phyloP scores from a whole-genome alignment of 1,140 invertebrate species.

The Subanguina moxae region DNA sequence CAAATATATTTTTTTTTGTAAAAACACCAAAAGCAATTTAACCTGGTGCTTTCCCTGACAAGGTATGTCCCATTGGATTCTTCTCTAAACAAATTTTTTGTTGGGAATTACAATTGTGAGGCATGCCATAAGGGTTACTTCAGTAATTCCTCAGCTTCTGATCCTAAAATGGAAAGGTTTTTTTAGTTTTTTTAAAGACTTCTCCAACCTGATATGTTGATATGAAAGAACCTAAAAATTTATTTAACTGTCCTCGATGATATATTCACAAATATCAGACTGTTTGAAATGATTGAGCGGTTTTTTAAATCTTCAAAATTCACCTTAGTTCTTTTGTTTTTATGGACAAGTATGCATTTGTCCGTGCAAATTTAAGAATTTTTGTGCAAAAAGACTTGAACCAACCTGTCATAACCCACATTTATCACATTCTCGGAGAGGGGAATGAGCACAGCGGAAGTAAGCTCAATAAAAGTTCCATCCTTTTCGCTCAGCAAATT shows the following conservation, averaged over 20 bases:
- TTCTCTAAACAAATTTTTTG: neutral
- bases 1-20: neutral
- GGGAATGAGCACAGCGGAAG: slow-evolving; percentile 9
- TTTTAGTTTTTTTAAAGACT: neutral
- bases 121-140: neutral
- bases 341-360: too few relatives aligned
- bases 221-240: slow-evolving; percentile 38
- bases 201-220: slow-evolving; percentile 19
- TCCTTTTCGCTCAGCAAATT: slow-evolving; percentile 32
- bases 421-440: slow-evolving; percentile 31
- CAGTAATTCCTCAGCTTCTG: slow-evolving; percentile 42
- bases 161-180: slow-evolving; percentile 2
- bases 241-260: too few relatives aligned
- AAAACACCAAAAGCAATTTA: too few relatives aligned
- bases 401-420: slow-evolving; percentile 11
- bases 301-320: too few relatives aligned
- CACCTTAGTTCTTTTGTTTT: too few relatives aligned
- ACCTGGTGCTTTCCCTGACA: slow-evolving; percentile 29
- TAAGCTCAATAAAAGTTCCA: slow-evolving; percentile 34
- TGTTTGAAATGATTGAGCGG: too few relatives aligned
- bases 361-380: neutral
- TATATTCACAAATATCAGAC: too few relatives aligned
- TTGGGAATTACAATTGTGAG: neutral
- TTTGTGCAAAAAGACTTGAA: slow-evolving; percentile 26
- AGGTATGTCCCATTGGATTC: slow-evolving; percentile 46